These are phyloP conservation scores for Pollenia angustigena DNA, from an alignment of 2,888 invertebrate species.

Conservation along the genomic window DNA sequence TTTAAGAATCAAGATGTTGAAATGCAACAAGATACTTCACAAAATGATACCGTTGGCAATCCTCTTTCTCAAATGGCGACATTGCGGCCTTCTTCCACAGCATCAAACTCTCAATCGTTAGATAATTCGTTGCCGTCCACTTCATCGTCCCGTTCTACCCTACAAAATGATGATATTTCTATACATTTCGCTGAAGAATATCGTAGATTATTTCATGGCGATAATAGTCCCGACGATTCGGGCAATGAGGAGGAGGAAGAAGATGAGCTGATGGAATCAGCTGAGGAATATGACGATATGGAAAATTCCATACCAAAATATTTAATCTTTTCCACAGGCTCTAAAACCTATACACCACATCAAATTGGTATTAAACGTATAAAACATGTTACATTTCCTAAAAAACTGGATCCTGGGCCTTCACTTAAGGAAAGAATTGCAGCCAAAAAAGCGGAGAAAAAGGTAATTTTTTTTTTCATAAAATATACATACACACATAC, in stretches of 20 bases:
- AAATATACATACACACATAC: not conserved
- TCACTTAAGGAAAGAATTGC: constrained; percentile 88
- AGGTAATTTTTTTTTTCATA: constrained; percentile 50
- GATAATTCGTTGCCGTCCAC: constrained; percentile 67
- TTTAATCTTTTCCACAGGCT: constrained; percentile 93
- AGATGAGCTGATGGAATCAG: constrained; percentile 73
- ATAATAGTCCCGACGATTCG: constrained; percentile 71
- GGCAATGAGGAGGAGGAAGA: constrained; percentile 74
- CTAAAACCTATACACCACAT: constrained; percentile 93
- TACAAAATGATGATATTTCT: constrained; percentile 77
- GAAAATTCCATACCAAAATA: constrained; percentile 87
- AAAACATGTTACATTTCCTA: constrained; percentile 88
- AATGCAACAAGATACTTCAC: constrained; percentile 56
- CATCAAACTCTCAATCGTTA: constrained; percentile 76
- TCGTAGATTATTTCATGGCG: constrained; percentile 80
- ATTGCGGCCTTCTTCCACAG: constrained; percentile 74
- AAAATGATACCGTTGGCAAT: constrained; percentile 78
- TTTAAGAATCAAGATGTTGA: constrained; percentile 49
- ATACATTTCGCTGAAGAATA: constrained; percentile 88
- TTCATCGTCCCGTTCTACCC: constrained; percentile 36
- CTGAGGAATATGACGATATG: constrained; percentile 84
- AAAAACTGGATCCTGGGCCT: constrained; percentile 88
- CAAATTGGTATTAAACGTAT: constrained; percentile 92
- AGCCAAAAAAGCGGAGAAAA: constrained; percentile 85
- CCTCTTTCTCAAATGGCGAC: constrained; percentile 80